Evolutionary conservation across 2,888 invertebrate genomes (phyloP).

Genomic region (Mycogona germanica): DNA sequence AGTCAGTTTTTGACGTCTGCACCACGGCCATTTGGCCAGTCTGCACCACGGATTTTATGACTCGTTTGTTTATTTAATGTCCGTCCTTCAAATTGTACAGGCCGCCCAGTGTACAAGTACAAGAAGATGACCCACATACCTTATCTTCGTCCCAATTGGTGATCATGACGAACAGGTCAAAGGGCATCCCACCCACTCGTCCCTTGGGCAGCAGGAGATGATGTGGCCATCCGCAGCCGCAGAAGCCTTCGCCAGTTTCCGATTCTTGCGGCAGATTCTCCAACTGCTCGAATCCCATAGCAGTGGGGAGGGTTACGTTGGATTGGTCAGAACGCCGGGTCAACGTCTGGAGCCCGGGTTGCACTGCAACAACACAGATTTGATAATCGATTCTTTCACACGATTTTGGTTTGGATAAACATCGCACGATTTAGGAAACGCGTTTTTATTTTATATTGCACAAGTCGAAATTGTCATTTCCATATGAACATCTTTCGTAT

Average conservation of each 20-base stretch:
- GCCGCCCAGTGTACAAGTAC: too few species aligned
- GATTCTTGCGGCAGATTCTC: conserved; percentile 36
- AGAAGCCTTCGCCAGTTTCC: conserved; percentile 52
- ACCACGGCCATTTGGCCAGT: too few species aligned
- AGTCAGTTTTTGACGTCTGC: too few species aligned
- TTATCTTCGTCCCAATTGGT: conserved; percentile 55
- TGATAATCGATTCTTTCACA: neutral
- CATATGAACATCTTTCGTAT: too few species aligned
- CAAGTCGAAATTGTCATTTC: too few species aligned
- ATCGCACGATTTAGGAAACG: neutral
- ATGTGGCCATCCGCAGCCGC: conserved; percentile 80
- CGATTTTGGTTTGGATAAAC: neutral
- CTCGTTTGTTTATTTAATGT: too few species aligned
- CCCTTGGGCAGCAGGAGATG: conserved; percentile 68
- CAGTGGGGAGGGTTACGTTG: conserved; percentile 69
- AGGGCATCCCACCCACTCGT: conserved; percentile 47
- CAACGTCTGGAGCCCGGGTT: conserved; percentile 44
- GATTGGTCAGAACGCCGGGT: conserved; percentile 54
- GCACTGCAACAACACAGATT: conserved; percentile 40
- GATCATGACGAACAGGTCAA: conserved; percentile 63
- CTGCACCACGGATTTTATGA: too few species aligned
- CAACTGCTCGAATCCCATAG: conserved; percentile 61
- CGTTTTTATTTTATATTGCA: too few species aligned
- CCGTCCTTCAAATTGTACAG: too few species aligned
- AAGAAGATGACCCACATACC: conserved; percentile 34